Base-by-base conservation (phyloP, 1,140 invertebrate species). In the Philopotamus ludificatus region DNA sequence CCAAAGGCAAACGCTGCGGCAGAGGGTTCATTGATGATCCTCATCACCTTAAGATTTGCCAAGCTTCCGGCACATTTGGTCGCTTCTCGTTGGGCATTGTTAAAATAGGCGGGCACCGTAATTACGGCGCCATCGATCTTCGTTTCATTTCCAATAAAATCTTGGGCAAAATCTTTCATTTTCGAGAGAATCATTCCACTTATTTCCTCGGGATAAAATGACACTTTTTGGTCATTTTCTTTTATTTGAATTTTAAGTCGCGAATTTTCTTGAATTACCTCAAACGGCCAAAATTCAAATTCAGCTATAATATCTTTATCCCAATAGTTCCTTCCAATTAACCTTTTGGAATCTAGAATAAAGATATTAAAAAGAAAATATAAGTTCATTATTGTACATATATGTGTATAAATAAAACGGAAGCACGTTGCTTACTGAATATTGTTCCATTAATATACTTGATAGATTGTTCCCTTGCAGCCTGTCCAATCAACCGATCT, bases 271-370 rank as follows among this genome's bases (percentile, higher is more conserved):
- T 78, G 84, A 22, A 87, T 73, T 12, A 91, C 88, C 65, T 82
- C 84, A 73, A 90, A 90, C 1, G 87, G 88, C 88, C 88, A 90
- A 65, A 88, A 84, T 70, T 90, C 89, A 77, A 90, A 87, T 71
- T 91, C 87, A 57, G 76, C 79, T 71, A 88, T 85, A 8, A 89
- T 85, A 70, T 87, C 89, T 0, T 82, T 79, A 73, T 91, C 89
- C 71, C 87, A 84, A 70, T 83, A 90, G 55, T 85, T 84, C 21
- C 89, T 77, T 1, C 89, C 89, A 67, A 90, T 90, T 7, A 86
- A 71, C 39, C 84, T 75, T 72, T 83, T 83, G 0, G 81, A 81
- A 57, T 82, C 72, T 81, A 81, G 79, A 73, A 78, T 60, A 34
- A 7, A 12, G 12, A 4, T 7, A 34, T 4, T 34, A 4, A 34